phyloP scores from a whole-genome alignment of 2,797 vertebrate genomes.

The Muscicapa striata region DNA sequence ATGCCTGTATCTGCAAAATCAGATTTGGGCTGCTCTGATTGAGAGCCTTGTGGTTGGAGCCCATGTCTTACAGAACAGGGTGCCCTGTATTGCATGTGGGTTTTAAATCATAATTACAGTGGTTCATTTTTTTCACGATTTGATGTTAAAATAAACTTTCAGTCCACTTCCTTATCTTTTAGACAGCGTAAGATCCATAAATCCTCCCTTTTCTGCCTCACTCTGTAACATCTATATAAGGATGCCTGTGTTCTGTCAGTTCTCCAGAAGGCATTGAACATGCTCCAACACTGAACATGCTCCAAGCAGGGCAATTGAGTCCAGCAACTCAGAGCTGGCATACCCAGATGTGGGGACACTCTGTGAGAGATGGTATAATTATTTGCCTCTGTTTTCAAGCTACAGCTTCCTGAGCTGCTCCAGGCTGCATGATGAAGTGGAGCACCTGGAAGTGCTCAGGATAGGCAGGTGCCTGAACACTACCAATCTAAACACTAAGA shows the following conservation, averaged over 20 bases:
- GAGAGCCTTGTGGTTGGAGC: background rate
- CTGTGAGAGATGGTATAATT: background rate
- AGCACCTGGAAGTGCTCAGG: background rate
- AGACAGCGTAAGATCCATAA: background rate
- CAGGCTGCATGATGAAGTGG: background rate
- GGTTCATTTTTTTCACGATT: background rate
- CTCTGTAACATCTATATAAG: background rate
- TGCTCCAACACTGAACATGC: background rate
- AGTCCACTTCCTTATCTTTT: background rate
- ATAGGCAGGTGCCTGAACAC: background rate
- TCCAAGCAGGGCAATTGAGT: background rate
- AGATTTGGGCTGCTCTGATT: background rate
- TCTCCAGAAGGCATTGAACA: background rate
- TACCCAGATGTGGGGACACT: background rate
- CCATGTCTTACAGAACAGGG: background rate
- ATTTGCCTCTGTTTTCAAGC: background rate
- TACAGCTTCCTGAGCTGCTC: background rate
- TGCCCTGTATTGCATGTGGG: accelerated
- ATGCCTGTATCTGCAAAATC: background rate
- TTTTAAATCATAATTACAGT: background rate
- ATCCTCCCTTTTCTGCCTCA: background rate
- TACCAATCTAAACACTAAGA: background rate
- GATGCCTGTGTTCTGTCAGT: background rate
- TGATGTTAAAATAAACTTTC: background rate
- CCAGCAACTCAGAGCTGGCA: background rate